Evolutionary conservation across 2,113 vertebrate species (phyloP).

Genomic region (Percopsis transmontana): DNA sequence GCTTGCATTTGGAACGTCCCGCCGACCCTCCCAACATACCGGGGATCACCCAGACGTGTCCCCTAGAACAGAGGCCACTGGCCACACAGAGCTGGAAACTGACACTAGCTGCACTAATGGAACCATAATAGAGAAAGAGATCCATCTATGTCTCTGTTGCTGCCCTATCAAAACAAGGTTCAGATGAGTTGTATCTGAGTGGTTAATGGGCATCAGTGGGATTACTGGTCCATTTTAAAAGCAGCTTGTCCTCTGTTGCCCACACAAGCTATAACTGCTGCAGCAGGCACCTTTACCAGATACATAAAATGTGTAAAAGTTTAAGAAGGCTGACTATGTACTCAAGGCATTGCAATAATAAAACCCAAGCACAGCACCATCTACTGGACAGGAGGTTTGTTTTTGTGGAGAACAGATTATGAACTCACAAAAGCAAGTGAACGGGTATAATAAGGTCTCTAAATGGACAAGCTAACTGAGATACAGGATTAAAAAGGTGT

Average conservation of each 20-base stretch:
- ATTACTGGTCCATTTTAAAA: conserved; percentile 35
- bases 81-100: conserved; percentile 48
- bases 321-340: no score
- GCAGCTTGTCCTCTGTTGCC: background rate
- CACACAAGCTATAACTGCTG: no score
- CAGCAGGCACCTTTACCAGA: no score
- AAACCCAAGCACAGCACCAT: no score
- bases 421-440: no score
- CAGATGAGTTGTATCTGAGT: conserved; percentile 28
- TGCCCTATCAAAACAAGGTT: conserved; percentile 56
- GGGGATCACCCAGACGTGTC: conserved; percentile 47
- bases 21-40: conserved; percentile 42
- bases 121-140: conserved; percentile 59
- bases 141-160: conserved; percentile 46
- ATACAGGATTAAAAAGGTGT: no score
- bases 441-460: no score
- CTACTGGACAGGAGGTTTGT: no score
- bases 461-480: no score
- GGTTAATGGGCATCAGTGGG: conserved; percentile 49
- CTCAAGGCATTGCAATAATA: no score
- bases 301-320: no score
- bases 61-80: conserved; percentile 23
- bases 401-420: no score
- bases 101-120: conserved; percentile 53
- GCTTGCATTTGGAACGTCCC: conserved; percentile 31